Percentiles rank a stretch among this genome's conserved stretches.
phyloP scores from a whole-genome alignment of 1,140 invertebrate species.

The Drosophila repletoides region DNA sequence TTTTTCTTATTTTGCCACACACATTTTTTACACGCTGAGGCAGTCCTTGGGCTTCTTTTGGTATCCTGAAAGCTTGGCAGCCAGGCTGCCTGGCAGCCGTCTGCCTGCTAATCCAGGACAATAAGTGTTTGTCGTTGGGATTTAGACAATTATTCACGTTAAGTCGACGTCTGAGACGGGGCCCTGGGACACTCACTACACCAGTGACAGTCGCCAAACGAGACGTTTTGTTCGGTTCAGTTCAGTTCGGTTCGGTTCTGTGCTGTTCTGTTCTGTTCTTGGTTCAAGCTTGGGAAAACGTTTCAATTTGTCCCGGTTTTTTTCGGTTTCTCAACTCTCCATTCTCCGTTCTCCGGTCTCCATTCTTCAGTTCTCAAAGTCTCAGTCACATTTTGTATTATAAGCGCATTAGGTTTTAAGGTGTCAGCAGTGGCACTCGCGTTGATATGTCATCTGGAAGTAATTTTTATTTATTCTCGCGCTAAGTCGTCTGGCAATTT shows the following conservation, averaged over 20 bases:
- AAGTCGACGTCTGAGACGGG: constrained; percentile 79
- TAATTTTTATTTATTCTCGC: constrained; percentile 77
- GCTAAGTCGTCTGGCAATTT: constrained; percentile 79
- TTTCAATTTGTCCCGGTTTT: constrained; percentile 74
- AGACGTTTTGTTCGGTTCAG: constrained; percentile 41
- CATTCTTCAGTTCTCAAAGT: constrained; percentile 4
- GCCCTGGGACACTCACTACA: constrained; percentile 49
- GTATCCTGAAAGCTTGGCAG: not conserved
- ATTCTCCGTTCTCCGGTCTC: not conserved
- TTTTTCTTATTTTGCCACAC: constrained; percentile 34
- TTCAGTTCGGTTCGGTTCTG: constrained; percentile 51
- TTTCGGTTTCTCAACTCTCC: not conserved
- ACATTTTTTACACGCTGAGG: constrained; percentile 55
- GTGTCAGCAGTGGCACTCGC: constrained; percentile 71
- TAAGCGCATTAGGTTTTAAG: constrained; percentile 81
- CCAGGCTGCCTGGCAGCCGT: constrained; percentile 31
- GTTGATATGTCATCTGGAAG: constrained; percentile 79
- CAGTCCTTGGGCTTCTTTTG: constrained; percentile 52
- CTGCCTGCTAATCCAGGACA: constrained; percentile 79
- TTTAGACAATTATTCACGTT: constrained; percentile 81
- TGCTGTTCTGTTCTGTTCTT: no score
- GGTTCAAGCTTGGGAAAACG: constrained; percentile 33
- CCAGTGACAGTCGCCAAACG: constrained; percentile 55
- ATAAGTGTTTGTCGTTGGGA: constrained; percentile 81
- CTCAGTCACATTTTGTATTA: constrained; percentile 70